Conservation (phyloP, 1,140 invertebrate species). For the Papilio machaon region DNA sequence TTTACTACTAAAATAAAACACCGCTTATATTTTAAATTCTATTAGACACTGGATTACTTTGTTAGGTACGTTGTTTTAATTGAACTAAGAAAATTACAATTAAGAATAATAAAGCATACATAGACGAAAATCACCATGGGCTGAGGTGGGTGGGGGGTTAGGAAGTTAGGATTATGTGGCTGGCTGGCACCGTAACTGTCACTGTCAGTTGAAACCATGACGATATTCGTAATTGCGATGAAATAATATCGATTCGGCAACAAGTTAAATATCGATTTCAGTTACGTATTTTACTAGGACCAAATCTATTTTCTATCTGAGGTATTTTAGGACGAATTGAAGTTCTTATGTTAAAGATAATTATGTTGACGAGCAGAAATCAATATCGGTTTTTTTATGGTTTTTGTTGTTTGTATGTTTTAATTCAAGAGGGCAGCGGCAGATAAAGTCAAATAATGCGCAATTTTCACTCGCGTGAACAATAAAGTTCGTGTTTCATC, state of each 20-base stretch:
- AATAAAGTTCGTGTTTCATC: background rate
- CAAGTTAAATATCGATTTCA: background rate
- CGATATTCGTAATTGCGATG: background rate
- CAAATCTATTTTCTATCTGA: background rate
- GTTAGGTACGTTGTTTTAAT: background rate
- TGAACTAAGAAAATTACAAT: slow-evolving; percentile 2
- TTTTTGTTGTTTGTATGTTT: background rate
- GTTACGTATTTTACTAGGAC: background rate
- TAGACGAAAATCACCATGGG: background rate
- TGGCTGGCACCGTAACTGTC: background rate
- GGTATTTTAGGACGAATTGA: no score
- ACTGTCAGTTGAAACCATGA: background rate
- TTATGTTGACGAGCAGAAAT: background rate
- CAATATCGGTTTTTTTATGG: background rate
- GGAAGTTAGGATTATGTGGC: background rate
- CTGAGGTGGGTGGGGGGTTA: background rate
- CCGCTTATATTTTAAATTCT: background rate
- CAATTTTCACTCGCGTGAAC: background rate
- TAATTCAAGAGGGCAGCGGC: background rate
- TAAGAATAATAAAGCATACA: background rate
- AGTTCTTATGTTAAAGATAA: background rate
- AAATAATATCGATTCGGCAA: background rate
- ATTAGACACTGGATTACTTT: background rate
- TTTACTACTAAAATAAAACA: background rate
- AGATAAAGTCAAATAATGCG: background rate